Base-by-base conservation (phyloP, 2,888 invertebrate genomes). In the Erannis defoliaria region DNA sequence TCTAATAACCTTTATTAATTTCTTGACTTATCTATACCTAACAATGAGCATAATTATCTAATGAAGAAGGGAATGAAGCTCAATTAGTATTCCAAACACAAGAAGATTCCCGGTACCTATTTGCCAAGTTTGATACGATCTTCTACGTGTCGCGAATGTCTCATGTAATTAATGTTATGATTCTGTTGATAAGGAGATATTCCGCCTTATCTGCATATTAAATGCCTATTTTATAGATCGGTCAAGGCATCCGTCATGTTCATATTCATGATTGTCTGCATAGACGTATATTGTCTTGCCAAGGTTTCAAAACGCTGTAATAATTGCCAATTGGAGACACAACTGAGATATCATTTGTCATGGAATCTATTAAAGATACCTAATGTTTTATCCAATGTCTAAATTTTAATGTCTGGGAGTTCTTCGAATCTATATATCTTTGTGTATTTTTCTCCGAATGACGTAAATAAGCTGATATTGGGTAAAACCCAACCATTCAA, bases 251-350 rank as follows among this genome's bases (percentile, higher is more conserved):
- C 45, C 18, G 29, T 31, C 12, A 31, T 18, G 31, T 46, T 46
- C 29, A 46, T 46, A 46, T 21, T 51, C 18, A 38, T 66, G 58
- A 71, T 71, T 62, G 64, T n/a, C n/a, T n/a, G n/a, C n/a, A n/a
- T n/a, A n/a, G n/a, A n/a, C n/a, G n/a, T n/a, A n/a, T n/a, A n/a
- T n/a, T n/a, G n/a, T 62, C 55, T 53, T 31, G 65, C 63, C 77
- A 77, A 79, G 78, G 77, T 73, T 71, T 73, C 55, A 61, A 77
- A 72, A 67, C 56, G 62, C 56, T 59, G 67, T 75, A 77, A 79
- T 80, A 82, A 80, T 69, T 77, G 74, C 68, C 80, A 81, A 84
- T 85, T 83, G 79, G 76, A 70, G 66, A 71, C 71, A 72, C 72
- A 73, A 73, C 74, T 70, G 70, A 72, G 71, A 67, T 62, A 77